Evolutionary conservation across 2,888 invertebrate genomes (phyloP), one percentile per base, ranked within the genome.

Genomic region (Carpatolechia fugitivella): DNA sequence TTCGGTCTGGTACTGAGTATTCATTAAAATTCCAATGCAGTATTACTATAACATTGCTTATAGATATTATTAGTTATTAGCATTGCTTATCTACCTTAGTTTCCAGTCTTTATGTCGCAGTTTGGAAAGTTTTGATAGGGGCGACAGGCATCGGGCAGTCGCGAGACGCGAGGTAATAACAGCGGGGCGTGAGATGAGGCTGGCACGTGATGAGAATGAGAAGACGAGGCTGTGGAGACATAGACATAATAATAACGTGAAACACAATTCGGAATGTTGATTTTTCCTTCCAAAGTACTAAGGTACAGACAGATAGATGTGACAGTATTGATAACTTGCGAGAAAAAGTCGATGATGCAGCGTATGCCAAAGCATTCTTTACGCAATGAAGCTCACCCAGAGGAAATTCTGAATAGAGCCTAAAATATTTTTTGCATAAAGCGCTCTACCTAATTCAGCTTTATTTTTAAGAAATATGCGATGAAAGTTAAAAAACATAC

Each of bases 141-240:
- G 29, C 38, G 16, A 6, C 6, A 38, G 24, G n/a, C 29, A 8
- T n/a, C 1, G 41, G 7, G 29, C 44, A 44, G 44, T 44, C 44
- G 44, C 29, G 44, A 44, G n/a, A 24, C 20, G 20, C 20, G 44
- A 44, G 44, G 44, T 44, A 44, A 44, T 44, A 44, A 44, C 44
- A 13, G 13, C 29, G 24, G 44, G 13, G 24, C n/a, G 24, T n/a
- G 41, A 44, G 44, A 44, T 44, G 44, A 44, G 44, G 24, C 11
- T 20, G 24, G 24, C 24, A 44, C 44, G 44, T 44, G 44, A 44
- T 11, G 10, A 13, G 44, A 44, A 44, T 44, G 24, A 29, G 8
- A 20, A 24, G 29, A 33, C 24, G 24, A 10, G 29, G 14, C 20
- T 41, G 44, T n/a, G 44, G n/a, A 44, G 44, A 24, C 44, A 29